Conservation (phyloP, 1,140 invertebrate genomes). For the Hycleus cichorii region DNA sequence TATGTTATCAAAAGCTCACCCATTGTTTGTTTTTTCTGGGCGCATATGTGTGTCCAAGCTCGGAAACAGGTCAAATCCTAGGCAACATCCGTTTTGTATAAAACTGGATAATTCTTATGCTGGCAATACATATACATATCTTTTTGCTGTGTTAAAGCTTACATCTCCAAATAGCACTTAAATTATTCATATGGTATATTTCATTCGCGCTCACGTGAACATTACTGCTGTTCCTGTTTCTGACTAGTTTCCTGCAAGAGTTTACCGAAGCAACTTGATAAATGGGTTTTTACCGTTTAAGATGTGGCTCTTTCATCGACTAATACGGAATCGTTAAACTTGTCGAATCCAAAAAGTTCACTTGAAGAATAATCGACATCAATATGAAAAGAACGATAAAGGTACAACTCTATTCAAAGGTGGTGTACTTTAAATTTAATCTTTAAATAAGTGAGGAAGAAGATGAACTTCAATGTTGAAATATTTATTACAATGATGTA, state of each 20-base stretch:
- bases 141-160: constrained; percentile 16
- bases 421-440: too few species aligned
- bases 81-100: background rate
- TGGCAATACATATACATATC: background rate
- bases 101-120: constrained; percentile 16
- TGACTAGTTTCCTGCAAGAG: constrained; percentile 1
- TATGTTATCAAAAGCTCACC: background rate
- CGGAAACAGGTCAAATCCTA: too few species aligned
- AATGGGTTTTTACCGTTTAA: background rate
- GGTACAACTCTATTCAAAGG: too few species aligned
- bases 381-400: too few species aligned
- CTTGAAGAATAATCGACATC: too few species aligned
- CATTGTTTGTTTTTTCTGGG: too few species aligned
- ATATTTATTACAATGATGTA: constrained; percentile 4
- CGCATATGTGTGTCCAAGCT: too few species aligned
- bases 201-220: constrained; percentile 23
- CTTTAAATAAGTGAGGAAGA: background rate
- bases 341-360: too few species aligned
- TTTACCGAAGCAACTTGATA: background rate
- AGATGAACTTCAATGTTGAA: constrained; percentile 1
- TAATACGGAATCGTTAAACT: too few species aligned
- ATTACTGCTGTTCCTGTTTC: constrained; percentile 12
- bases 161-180: constrained; percentile 23
- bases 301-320: too few species aligned
- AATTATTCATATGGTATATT: constrained; percentile 32